phyloP scores from a whole-genome alignment of 2,113 vertebrate species.

The Mohoua ochrocephala region DNA sequence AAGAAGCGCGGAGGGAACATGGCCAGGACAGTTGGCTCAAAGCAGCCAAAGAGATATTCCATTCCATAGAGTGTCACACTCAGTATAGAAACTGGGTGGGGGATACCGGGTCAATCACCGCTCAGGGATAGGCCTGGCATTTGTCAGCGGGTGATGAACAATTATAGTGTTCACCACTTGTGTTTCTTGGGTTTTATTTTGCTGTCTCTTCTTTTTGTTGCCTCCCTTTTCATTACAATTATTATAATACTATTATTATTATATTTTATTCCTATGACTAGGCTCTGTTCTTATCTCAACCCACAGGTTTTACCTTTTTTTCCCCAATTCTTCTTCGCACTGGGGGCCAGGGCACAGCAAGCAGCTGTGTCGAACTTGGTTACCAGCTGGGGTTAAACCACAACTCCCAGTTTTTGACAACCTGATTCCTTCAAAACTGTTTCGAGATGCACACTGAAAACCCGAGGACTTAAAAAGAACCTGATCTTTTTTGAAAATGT shows the following conservation, averaged over 20 bases:
- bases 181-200: background rate
- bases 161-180: background rate
- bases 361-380: background rate
- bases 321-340: background rate
- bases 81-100: background rate
- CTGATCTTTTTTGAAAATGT: background rate
- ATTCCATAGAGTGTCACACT: background rate
- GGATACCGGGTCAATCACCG: background rate
- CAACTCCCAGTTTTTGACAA: background rate
- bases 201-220: background rate
- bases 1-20: background rate
- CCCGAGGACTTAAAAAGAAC: background rate
- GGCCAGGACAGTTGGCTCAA: background rate
- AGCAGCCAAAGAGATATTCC: background rate
- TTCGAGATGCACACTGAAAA: background rate
- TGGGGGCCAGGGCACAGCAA: background rate
- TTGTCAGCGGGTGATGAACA: fast-evolving
- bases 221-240: background rate
- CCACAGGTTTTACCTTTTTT: background rate
- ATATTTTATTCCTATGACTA: background rate
- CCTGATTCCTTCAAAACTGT: background rate
- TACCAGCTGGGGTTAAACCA: background rate
- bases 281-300: background rate
- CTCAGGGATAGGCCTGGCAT: background rate
- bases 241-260: background rate